Evolutionary conservation across 2,113 vertebrate genomes (phyloP).

Genomic region (Strix aluco): DNA sequence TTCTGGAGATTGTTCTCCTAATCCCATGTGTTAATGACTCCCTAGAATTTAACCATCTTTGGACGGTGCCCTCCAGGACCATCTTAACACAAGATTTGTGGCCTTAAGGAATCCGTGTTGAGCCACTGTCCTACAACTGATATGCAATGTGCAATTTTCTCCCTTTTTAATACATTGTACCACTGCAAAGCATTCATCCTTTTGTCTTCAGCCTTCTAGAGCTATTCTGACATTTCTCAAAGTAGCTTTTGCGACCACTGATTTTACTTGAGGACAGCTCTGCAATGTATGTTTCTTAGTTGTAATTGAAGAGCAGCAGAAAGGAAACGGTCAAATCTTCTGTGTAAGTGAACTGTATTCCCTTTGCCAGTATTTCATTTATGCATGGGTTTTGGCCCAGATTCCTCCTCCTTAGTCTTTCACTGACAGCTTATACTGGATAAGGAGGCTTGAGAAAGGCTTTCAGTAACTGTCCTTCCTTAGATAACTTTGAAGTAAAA

Average conservation of each 20-base stretch:
- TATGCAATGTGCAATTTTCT: fast-evolving
- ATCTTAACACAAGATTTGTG: background rate
- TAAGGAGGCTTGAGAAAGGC: background rate
- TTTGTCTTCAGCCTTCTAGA: background rate
- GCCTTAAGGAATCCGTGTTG: background rate
- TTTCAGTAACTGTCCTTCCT: background rate
- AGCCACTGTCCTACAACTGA: background rate
- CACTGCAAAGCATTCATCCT: background rate
- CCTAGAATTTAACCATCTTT: background rate
- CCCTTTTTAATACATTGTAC: background rate
- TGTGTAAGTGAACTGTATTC: background rate
- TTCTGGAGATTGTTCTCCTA: background rate
- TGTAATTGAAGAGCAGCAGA: background rate
- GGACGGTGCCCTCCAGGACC: background rate
- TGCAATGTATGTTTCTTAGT: background rate
- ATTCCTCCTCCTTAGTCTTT: background rate
- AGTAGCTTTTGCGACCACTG: background rate
- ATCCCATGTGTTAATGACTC: background rate
- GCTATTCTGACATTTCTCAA: background rate
- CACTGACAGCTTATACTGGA: background rate
- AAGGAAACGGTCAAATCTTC: background rate
- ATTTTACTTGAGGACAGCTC: background rate
- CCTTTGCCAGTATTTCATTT: background rate
- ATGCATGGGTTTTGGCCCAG: background rate
- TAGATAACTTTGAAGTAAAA: background rate